phyloP scores from a whole-genome alignment of 2,113 vertebrate genomes.

The Oncorhynchus mykiss region DNA sequence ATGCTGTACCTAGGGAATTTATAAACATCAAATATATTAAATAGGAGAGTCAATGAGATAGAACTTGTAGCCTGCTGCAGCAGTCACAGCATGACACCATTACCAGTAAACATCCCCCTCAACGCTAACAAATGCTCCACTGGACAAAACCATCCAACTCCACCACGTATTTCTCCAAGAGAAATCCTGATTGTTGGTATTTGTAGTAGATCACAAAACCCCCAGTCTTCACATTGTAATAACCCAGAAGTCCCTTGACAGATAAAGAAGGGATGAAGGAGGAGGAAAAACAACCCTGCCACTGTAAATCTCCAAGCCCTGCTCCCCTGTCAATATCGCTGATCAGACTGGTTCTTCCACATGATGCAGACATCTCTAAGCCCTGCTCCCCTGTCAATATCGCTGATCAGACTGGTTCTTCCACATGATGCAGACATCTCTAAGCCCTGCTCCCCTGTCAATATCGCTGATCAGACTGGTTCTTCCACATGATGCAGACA shows the following conservation, averaged over 20 bases:
- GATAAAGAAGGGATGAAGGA: constrained; percentile 1
- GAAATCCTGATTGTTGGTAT: neutral
- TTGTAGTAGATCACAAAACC: too few relatives aligned
- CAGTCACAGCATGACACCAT: constrained; percentile 13
- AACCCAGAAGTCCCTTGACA: neutral
- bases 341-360: constrained; percentile 45
- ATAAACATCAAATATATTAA: constrained; percentile 61
- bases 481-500: constrained; percentile 39
- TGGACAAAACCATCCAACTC: constrained; percentile 24
- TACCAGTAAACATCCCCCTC: neutral
- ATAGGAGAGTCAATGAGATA: constrained; percentile 35
- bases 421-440: constrained; percentile 41
- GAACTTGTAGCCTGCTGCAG: constrained; percentile 23
- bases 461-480: constrained; percentile 42
- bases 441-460: constrained; percentile 34
- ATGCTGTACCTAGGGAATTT: constrained; percentile 51
- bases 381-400: constrained; percentile 38
- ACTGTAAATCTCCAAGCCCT: constrained; percentile 25
- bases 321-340: constrained; percentile 38
- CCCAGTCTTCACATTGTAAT: neutral
- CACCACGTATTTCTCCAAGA: constrained; percentile 6
- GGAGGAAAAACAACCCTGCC: neutral
- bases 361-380: constrained; percentile 35
- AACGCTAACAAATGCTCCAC: constrained; percentile 3
- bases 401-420: constrained; percentile 41